Conservation (phyloP, 2,888 invertebrate species). For the Conops quadrifasciatus region DNA sequence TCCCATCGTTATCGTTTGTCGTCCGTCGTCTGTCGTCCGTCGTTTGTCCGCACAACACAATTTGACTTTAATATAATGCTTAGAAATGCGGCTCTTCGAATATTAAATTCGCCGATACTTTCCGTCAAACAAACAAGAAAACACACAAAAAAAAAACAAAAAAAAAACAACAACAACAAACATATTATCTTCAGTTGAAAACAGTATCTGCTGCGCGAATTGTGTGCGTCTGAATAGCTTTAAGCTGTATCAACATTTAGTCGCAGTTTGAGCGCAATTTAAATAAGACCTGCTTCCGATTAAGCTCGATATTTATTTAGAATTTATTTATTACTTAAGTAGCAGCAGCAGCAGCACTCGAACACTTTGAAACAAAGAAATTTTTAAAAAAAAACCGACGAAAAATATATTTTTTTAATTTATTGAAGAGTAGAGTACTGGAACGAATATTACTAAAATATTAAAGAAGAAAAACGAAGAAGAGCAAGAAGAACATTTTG, state of each 20-base stretch:
- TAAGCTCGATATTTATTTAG: not conserved
- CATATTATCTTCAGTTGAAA: conserved; percentile 20
- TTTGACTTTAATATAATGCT: not conserved
- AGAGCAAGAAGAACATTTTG: not conserved
- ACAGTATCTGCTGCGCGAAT: conserved; percentile 6
- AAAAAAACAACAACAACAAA: conserved; percentile 2
- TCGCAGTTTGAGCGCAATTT: conserved; percentile 17
- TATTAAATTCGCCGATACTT: conserved; percentile 17
- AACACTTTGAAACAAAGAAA: not conserved
- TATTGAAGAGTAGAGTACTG: no score
- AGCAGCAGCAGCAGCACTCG: not conserved
- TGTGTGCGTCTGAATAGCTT: not conserved
- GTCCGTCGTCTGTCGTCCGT: no score
- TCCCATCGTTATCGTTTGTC: no score
- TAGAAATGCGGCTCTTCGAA: conserved; percentile 19
- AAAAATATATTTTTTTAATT: not conserved
- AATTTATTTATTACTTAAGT: not conserved
- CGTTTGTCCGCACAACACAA: no score
- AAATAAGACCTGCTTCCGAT: conserved; percentile 23
- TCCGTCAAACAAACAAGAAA: not conserved
- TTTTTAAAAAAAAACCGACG: not conserved
- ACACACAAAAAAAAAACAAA: not conserved
- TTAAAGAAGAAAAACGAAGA: not conserved
- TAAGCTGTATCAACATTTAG: conserved; percentile 30
- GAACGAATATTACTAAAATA: not conserved